Base-by-base conservation (phyloP, 2,797 vertebrate species). In the Sebastes flavidus region DNA sequence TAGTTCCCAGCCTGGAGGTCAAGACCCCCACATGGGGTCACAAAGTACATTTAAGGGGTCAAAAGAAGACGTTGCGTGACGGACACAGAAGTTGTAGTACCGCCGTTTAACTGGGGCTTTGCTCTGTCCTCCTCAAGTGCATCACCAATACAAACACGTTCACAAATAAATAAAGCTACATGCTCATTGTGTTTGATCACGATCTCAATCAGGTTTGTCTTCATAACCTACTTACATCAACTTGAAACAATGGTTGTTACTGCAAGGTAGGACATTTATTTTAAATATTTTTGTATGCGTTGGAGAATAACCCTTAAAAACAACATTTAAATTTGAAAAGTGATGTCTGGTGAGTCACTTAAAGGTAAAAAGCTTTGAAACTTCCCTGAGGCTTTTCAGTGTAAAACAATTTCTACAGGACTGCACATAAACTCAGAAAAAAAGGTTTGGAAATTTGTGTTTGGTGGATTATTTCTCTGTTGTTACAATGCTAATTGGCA, bases 211-310 rank as follows among this genome's bases (percentile, higher is more conserved):
- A 60, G 2, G 49, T 67, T 69, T 80, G 16, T 52, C 69, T 78
- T 65, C 2, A 56, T 77, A 63, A 65, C 38, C 14, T 36, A 16
- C 4, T 77, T 61, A 30, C 34, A 71, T 71, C 74, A 82, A 54
- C 63, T 56, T 34, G 10, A 70, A 85, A 63, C 29, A 46, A 55
- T 22, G 16, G 2, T 2, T 68, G n/a, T 20, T 72, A 58, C 46
- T 65, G 13, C 46, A 14, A 62, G 24, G 10, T 34, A 8, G 16
- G 14, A 32, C 24, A 38, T 10, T 8, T 2, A 30, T 65, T 72
- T 55, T 14, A 75, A 55, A 75, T 38, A 63, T 56, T 13, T 11
- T 1, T 42, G 24, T 56, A 24, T 62, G 36, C 20, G 72, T 63
- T 24, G 20, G 34, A 49, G 49, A 65, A 12, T 29, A 11, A 56